Evolutionary conservation across 2,797 vertebrate genomes (phyloP).

Genomic region (Heterohyrax brucei): DNA sequence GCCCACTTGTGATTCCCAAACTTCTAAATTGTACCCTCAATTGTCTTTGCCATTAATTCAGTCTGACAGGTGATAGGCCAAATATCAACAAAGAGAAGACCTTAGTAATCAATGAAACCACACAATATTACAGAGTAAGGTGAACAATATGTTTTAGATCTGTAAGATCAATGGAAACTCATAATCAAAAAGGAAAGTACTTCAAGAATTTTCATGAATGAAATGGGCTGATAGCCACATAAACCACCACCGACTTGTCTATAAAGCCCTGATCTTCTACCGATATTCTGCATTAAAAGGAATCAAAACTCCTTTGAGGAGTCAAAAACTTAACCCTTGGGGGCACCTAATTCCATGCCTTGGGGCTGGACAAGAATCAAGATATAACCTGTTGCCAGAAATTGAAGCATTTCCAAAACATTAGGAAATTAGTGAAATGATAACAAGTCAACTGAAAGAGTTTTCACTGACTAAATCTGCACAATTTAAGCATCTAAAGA

Average conservation of each 20-base stretch:
- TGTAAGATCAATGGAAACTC: constrained; percentile 42
- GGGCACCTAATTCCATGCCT: not conserved
- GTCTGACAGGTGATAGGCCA: constrained; percentile 22
- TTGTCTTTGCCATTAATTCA: constrained; percentile 38
- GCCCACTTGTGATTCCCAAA: not conserved
- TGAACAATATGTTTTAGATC: constrained; percentile 24
- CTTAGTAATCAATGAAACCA: constrained; percentile 60
- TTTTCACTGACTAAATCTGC: not conserved
- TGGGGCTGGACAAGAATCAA: not conserved
- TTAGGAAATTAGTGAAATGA: not conserved
- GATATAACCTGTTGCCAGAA: not conserved
- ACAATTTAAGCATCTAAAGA: not conserved
- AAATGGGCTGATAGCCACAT: not conserved
- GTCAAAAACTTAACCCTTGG: too few relatives aligned
- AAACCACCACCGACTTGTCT: not conserved
- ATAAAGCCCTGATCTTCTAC: not conserved
- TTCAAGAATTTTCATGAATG: not conserved
- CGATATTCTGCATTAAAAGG: not conserved
- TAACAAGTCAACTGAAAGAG: not conserved
- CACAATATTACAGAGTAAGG: constrained; percentile 51
- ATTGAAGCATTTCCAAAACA: not conserved
- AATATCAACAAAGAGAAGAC: constrained; percentile 35
- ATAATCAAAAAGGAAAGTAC: constrained; percentile 19
- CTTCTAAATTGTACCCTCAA: not conserved
- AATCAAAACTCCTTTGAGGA: not conserved